Evolutionary conservation across 2,113 vertebrate species (phyloP), one percentile per base, ranked within the genome.

Genomic region (Antigone vipio): DNA sequence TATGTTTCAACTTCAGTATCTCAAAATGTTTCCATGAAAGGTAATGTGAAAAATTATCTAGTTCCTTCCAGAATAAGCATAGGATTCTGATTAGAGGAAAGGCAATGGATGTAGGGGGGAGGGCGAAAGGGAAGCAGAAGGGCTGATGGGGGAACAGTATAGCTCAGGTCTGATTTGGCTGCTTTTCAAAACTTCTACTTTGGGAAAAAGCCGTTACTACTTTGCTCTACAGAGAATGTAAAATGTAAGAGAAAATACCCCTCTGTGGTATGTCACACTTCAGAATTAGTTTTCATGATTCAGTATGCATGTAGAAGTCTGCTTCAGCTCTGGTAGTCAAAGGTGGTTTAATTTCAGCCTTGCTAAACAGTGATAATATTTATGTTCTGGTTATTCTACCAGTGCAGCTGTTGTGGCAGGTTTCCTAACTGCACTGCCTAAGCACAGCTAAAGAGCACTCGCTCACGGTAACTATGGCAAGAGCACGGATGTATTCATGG

Each of bases 331-430:
- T 47, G 35, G 69, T 78, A 59, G 74, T 89, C 58, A 23, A 3
- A 81, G 44, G 17, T 80, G 63, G 35, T 82, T 95, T 67, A 35
- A 88, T 92, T 95, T 88, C 89, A 79, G 44, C 58, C 79, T 72
- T 88, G 56, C 91, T 85, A 15, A 91, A 71, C 47, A 35, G 56
- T 88, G 85, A 26, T 55, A 74, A 15, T 84, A 72, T 89, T 68
- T 76, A 88, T 88, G 56, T 73, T 91, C 77, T 89, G 77, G 71
- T 80, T 93, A 80, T 90, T 85, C 60, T 79, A 55, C 58, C n/a
- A 24, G 71, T 47, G 74, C 92, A 76, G 81, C 69, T 94, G 85
- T 60, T 85, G 76, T 3, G 3, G 44, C 55, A 69, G 1, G 0
- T 77, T 90, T 72, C 75, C 85, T 15, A 42, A 58, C 30, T 47